Conservation (phyloP, 1,140 invertebrate species). For the Mya arenaria region DNA sequence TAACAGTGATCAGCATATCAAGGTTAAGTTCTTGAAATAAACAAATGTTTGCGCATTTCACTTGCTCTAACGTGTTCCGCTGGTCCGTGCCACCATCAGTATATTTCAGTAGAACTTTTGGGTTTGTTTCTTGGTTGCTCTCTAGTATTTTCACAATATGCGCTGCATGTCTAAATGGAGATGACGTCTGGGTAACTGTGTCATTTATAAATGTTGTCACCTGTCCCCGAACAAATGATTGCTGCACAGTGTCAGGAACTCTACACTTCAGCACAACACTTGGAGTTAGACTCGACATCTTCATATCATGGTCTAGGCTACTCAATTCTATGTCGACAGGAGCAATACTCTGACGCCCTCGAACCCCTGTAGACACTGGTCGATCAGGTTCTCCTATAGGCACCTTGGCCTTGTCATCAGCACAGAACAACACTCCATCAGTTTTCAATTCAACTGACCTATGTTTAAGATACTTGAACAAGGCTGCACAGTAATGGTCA, state of each 20-base stretch:
- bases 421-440: slow-evolving; percentile 2
- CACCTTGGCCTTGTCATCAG: slow-evolving; percentile 49
- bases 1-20: not conserved
- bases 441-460: slow-evolving; percentile 32
- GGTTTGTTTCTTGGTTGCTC: not conserved
- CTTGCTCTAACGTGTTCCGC: not conserved
- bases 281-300: slow-evolving; percentile 22
- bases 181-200: slow-evolving; percentile 36
- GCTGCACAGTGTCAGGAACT: slow-evolving; percentile 38
- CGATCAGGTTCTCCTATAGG: slow-evolving; percentile 41
- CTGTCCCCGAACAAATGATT: slow-evolving; percentile 52
- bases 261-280: slow-evolving; percentile 25
- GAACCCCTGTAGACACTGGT: slow-evolving; percentile 45
- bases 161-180: not conserved
- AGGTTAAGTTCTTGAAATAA: slow-evolving; percentile 5
- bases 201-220: slow-evolving; percentile 53
- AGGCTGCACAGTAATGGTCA: slow-evolving; percentile 56
- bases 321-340: not conserved
- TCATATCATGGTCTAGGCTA: slow-evolving; percentile 59
- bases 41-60: slow-evolving; percentile 28
- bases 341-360: slow-evolving; percentile 34
- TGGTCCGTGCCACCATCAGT: slow-evolving; percentile 44
- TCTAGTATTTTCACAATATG: not conserved
- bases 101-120: slow-evolving; percentile 2
- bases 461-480: slow-evolving; percentile 51